These are phyloP conservation scores for Drosophila ironensis DNA, from an alignment of 1,140 invertebrate species.

Conservation along the genomic window DNA sequence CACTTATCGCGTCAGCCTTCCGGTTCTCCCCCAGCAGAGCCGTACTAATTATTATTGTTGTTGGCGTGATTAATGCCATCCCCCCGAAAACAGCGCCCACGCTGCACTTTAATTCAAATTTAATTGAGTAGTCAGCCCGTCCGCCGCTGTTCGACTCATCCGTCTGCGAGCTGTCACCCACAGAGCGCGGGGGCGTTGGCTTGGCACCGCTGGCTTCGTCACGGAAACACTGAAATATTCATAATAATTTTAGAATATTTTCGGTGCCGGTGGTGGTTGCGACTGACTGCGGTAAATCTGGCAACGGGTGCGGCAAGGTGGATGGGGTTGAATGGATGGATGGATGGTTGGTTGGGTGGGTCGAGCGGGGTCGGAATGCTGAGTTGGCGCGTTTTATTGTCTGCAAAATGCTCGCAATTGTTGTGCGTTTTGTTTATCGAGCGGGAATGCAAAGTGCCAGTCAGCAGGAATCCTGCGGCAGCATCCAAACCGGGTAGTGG, in stretches of 20 bases:
- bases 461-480: conserved; percentile 24
- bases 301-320: too few relatives aligned
- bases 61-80: conserved; percentile 35
- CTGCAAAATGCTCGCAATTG: conserved; percentile 48
- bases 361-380: conserved; percentile 34
- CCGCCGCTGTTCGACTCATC: conserved; percentile 44
- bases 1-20: background rate
- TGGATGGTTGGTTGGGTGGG: conserved; percentile 3
- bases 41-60: conserved; percentile 39
- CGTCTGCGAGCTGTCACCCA: conserved; percentile 36
- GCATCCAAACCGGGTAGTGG: background rate
- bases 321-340: conserved; percentile 29
- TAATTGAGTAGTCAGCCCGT: conserved; percentile 67
- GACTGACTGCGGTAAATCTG: background rate
- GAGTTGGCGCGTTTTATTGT: conserved; percentile 65
- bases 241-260: conserved; percentile 66
- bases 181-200: conserved; percentile 41
- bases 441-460: conserved; percentile 37
- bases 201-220: conserved; percentile 18
- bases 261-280: conserved; percentile 26
- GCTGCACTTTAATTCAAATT: conserved; percentile 57
- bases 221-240: conserved; percentile 64
- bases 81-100: background rate
- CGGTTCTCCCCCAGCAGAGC: background rate
- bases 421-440: conserved; percentile 55